Conservation (phyloP, 2,888 invertebrate genomes). For the Seira ritae region DNA sequence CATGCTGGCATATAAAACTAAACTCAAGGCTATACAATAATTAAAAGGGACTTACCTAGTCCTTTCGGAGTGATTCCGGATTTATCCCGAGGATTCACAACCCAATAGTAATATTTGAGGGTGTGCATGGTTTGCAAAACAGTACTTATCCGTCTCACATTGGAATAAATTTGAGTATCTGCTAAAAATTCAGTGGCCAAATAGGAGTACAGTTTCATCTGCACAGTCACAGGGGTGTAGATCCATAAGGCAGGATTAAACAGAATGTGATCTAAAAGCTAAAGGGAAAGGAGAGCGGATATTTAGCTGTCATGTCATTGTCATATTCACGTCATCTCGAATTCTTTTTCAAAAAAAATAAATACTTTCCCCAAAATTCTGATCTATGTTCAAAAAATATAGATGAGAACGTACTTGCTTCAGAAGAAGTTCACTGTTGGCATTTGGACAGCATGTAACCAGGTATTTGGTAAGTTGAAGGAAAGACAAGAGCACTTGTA, state of each 20-base stretch:
- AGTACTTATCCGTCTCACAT: slow-evolving; percentile 96
- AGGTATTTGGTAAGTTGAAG: slow-evolving; percentile 93
- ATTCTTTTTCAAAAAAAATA: background rate
- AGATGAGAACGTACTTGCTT: slow-evolving; percentile 85
- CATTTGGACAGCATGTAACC: slow-evolving; percentile 90
- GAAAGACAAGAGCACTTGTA: slow-evolving; percentile 94
- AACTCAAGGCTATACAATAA: background rate
- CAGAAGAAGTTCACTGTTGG: slow-evolving; percentile 92
- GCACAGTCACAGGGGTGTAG: slow-evolving; percentile 96
- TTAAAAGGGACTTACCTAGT: slow-evolving; percentile 82
- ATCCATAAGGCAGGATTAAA: slow-evolving; percentile 99
- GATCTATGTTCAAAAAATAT: background rate
- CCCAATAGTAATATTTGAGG: slow-evolving; percentile 99
- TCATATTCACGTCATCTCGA: background rate
- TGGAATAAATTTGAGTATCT: slow-evolving; percentile 97
- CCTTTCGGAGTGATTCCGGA: slow-evolving; percentile 97
- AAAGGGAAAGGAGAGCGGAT: background rate
- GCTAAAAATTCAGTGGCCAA: slow-evolving; percentile 99
- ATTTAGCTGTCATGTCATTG: background rate
- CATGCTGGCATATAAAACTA: background rate
- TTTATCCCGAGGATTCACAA: slow-evolving; percentile 94
- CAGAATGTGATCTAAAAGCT: slow-evolving; percentile 98
- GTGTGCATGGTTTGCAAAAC: slow-evolving; percentile 99
- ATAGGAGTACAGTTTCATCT: slow-evolving; percentile 96
- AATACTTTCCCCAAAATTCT: background rate